Conservation (phyloP, 2,888 invertebrate species). For the Acronicta aceris region DNA sequence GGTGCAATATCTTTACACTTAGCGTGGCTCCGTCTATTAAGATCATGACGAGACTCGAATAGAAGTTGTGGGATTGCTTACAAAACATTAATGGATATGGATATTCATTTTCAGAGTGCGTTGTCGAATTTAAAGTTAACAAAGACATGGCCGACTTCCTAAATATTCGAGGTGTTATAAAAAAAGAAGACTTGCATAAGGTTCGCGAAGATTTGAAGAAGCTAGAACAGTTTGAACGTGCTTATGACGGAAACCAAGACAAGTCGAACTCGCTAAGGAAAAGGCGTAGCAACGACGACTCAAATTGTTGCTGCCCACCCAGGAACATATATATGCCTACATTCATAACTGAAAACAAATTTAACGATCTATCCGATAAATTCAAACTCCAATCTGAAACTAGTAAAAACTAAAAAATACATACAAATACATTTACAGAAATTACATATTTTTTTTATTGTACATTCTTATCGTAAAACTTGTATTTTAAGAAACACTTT, state of each 20-base stretch:
- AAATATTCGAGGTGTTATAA: slow-evolving; percentile 64
- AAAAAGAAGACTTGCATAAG: slow-evolving; percentile 51
- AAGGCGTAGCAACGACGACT: slow-evolving; percentile 34
- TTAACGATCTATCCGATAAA: slow-evolving; percentile 60
- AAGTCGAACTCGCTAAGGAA: slow-evolving; percentile 13
- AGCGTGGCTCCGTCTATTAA: neutral
- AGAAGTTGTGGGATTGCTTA: neutral
- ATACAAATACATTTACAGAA: slow-evolving; percentile 15
- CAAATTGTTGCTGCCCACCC: slow-evolving; percentile 72
- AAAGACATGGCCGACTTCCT: slow-evolving; percentile 67
- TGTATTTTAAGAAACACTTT: slow-evolving; percentile 3
- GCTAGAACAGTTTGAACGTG: neutral
- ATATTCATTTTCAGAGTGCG: slow-evolving; percentile 67
- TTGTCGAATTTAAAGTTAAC: slow-evolving; percentile 67
- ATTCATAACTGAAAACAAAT: slow-evolving; percentile 72
- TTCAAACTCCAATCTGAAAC: slow-evolving; percentile 23
- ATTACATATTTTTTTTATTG: slow-evolving; percentile 42
- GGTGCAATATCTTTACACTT: neutral
- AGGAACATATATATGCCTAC: slow-evolving; percentile 68
- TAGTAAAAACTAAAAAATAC: neutral
- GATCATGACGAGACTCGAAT: neutral
- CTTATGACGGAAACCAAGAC: neutral
- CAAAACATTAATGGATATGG: too few relatives aligned
- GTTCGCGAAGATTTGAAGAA: slow-evolving; percentile 44
- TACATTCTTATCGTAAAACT: slow-evolving; percentile 2